Evolutionary conservation across 1,140 invertebrate species (phyloP).

Genomic region (Drosophila pseudoananassae): DNA sequence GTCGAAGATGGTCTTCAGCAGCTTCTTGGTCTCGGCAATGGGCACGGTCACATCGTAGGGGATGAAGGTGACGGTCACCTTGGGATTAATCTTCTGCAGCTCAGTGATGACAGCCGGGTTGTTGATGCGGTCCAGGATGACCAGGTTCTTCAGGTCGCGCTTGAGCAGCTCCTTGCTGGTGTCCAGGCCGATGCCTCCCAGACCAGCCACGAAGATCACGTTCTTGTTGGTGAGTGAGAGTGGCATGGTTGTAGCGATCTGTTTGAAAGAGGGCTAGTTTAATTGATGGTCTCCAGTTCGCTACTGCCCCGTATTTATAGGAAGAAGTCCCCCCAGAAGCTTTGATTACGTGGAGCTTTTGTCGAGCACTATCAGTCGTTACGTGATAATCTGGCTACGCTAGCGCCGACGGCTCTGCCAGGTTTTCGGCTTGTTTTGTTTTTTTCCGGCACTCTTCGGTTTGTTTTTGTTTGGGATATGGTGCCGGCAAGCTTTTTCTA

Average conservation of each 20-base stretch:
- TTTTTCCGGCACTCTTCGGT: constrained; percentile 18
- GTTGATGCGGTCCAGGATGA: constrained; percentile 72
- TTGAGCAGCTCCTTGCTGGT: constrained; percentile 68
- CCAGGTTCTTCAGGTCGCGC: constrained; percentile 62
- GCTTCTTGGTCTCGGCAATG: constrained; percentile 51
- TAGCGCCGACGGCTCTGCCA: neutral
- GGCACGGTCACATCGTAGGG: constrained; percentile 74
- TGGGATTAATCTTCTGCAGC: constrained; percentile 69
- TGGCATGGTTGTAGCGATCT: constrained; percentile 54
- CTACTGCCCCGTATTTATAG: constrained; percentile 59
- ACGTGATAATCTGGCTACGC: constrained; percentile 12
- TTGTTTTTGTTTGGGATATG: constrained; percentile 38
- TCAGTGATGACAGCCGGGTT: constrained; percentile 65
- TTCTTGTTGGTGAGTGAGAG: constrained; percentile 67
- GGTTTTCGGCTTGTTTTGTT: constrained; percentile 7
- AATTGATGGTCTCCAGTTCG: constrained; percentile 16
- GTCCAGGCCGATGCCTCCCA: constrained; percentile 76
- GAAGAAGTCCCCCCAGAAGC: constrained; percentile 13
- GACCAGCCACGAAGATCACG: constrained; percentile 73
- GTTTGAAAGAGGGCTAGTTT: constrained; percentile 20
- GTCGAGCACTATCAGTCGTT: constrained; percentile 12
- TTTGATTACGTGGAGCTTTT: constrained; percentile 33
- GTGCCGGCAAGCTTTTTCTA: constrained; percentile 17
- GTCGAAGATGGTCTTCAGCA: constrained; percentile 65
- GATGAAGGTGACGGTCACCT: constrained; percentile 67